Conservation (phyloP, 1,140 invertebrate genomes). For the Meloidogyne floridensis region DNA sequence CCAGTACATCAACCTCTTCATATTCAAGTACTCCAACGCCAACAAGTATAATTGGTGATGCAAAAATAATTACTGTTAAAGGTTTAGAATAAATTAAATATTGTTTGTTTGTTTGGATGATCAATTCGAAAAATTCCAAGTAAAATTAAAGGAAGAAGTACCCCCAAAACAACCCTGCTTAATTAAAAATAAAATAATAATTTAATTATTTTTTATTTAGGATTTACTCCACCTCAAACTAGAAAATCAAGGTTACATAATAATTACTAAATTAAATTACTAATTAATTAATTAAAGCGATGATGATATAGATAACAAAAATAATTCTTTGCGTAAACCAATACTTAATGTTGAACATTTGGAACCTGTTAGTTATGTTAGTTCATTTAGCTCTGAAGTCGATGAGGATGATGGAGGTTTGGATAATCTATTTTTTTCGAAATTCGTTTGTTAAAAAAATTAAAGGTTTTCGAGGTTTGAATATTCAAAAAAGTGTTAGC, state of each 20-base stretch:
- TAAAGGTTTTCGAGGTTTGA: slow-evolving; percentile 1
- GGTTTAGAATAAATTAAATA: slow-evolving; percentile 13
- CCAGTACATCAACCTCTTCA: slow-evolving; percentile 6
- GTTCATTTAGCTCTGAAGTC: slow-evolving; percentile 30
- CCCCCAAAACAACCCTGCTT: too few species aligned
- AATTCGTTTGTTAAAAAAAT: not conserved
- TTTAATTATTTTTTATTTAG: slow-evolving; percentile 10
- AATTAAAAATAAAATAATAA: not conserved
- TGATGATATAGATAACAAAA: slow-evolving; percentile 19
- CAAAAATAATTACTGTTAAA: slow-evolving; percentile 57
- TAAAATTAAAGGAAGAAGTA: too few species aligned
- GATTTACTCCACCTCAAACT: slow-evolving; percentile 51
- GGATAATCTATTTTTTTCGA: not conserved
- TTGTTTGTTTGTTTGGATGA: too few species aligned
- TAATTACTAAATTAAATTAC: not conserved
- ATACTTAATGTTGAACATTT: slow-evolving; percentile 35
- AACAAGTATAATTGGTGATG: slow-evolving; percentile 16
- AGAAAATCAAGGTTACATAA: slow-evolving; percentile 44
- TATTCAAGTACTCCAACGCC: not conserved
- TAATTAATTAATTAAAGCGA: slow-evolving; percentile 15
- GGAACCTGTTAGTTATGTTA: slow-evolving; percentile 25
- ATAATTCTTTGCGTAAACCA: slow-evolving; percentile 32
- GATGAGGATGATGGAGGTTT: slow-evolving; percentile 34
- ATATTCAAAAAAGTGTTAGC: not conserved
- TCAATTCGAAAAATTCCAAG: too few species aligned